phyloP scores from a whole-genome alignment of 2,113 vertebrate species.

The Pelusios castaneus region DNA sequence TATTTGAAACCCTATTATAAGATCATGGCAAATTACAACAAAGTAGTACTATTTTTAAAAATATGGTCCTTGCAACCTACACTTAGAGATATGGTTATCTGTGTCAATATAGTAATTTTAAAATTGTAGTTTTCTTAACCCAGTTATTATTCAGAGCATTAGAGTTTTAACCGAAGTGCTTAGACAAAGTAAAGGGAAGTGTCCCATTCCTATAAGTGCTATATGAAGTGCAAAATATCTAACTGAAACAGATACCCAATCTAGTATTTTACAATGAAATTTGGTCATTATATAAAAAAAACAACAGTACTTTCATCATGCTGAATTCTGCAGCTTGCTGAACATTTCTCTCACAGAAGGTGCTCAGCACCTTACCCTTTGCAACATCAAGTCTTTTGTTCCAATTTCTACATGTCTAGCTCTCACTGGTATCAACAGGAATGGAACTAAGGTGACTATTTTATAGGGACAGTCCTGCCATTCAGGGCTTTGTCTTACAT shows the following conservation, averaged over 20 bases:
- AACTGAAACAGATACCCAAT: not conserved
- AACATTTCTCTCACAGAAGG: not conserved
- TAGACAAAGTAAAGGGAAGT: not conserved
- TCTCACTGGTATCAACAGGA: not conserved
- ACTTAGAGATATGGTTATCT: not conserved
- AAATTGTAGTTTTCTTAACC: not conserved
- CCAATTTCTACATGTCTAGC: not conserved
- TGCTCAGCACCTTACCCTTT: not conserved
- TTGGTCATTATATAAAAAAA: not conserved
- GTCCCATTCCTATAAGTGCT: not conserved
- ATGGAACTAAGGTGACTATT: not conserved
- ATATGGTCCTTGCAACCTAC: not conserved
- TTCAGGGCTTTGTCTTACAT: not conserved
- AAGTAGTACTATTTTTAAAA: not conserved
- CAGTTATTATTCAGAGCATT: not conserved
- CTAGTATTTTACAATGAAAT: not conserved
- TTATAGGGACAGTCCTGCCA: not conserved
- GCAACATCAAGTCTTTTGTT: not conserved
- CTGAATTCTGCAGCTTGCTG: not conserved
- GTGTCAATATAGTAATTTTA: not conserved
- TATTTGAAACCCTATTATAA: not conserved
- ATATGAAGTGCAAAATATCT: not conserved
- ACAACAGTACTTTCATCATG: not conserved
- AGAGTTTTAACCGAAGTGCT: not conserved
- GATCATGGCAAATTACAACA: not conserved